A percentile compares a stretch with the other conserved stretches of the same genome.
Evolutionary conservation across 2,113 vertebrate genomes (phyloP).

Genomic region (Platycercus adscitus): DNA sequence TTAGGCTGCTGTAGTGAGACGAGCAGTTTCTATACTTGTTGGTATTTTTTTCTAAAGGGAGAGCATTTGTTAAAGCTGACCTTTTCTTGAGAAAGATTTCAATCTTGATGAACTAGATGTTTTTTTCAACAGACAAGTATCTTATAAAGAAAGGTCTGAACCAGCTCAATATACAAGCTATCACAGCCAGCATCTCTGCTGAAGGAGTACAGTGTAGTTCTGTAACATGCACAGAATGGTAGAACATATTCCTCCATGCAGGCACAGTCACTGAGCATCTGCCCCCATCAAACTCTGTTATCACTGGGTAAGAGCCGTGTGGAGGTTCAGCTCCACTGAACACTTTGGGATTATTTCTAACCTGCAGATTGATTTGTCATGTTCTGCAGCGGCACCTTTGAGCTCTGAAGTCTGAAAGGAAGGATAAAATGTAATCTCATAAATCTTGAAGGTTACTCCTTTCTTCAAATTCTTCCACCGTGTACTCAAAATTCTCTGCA

Average conservation of each 20-base stretch:
- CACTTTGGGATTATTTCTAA: background rate
- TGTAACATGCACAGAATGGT: background rate
- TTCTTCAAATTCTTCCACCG: background rate
- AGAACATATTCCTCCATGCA: background rate
- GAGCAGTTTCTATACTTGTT: background rate
- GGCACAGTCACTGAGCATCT: background rate
- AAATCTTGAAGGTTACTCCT: background rate
- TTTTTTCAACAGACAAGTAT: background rate
- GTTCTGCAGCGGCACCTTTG: background rate
- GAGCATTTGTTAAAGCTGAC: background rate
- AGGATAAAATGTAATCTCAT: slow-evolving; percentile 7
- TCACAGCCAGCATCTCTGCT: background rate
- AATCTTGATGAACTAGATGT: background rate
- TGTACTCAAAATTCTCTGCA: background rate
- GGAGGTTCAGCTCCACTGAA: background rate
- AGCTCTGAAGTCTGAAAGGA: background rate
- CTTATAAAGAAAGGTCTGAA: background rate
- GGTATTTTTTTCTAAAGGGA: background rate
- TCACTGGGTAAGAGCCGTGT: accelerated
- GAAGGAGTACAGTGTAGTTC: background rate
- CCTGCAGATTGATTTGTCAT: slow-evolving; percentile 11
- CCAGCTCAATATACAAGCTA: background rate
- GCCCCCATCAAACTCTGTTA: background rate
- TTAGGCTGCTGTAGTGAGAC: background rate
- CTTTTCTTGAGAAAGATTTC: background rate